phyloP scores from a whole-genome alignment of 1,140 invertebrate genomes.

The Eciton burchellii region DNA sequence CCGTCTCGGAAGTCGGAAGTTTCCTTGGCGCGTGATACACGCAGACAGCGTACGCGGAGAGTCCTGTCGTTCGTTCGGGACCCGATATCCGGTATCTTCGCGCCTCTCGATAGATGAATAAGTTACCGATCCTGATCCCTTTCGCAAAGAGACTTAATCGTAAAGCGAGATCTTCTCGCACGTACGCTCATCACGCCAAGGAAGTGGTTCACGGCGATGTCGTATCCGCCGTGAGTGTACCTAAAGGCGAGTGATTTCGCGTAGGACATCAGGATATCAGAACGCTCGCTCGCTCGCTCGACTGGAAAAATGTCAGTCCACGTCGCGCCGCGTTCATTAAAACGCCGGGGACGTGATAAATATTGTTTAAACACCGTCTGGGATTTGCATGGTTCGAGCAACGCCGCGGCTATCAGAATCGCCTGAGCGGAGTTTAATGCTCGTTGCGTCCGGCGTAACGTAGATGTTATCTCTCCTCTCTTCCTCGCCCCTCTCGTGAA shows the following conservation, averaged over 20 bases:
- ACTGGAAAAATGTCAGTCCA: slow-evolving; percentile 9
- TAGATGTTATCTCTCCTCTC: slow-evolving; percentile 24
- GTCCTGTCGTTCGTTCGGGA: neutral
- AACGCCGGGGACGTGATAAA: slow-evolving; percentile 32
- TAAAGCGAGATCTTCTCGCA: neutral
- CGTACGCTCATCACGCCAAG: neutral
- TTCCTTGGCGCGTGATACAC: neutral
- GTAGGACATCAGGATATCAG: neutral
- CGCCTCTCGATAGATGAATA: neutral
- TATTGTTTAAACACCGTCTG: slow-evolving; percentile 34
- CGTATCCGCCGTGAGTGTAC: too few species aligned
- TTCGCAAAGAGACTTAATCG: neutral
- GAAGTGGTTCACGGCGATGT: too few species aligned
- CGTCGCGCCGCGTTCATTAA: neutral
- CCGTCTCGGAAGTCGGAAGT: slow-evolving; percentile 36
- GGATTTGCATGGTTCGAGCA: slow-evolving; percentile 32
- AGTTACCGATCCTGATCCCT: neutral
- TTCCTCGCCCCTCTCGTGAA: slow-evolving; percentile 1
- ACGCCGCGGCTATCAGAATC: slow-evolving; percentile 27
- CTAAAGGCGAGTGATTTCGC: neutral
- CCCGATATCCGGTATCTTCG: neutral
- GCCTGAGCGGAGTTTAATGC: slow-evolving; percentile 55
- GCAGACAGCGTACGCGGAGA: slow-evolving; percentile 17
- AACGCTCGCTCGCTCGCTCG: neutral
- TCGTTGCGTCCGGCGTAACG: slow-evolving; percentile 47